Base-by-base conservation (phyloP, 92 coral and sea anemone genomes). In the Umimayanthus kanabou region DNA sequence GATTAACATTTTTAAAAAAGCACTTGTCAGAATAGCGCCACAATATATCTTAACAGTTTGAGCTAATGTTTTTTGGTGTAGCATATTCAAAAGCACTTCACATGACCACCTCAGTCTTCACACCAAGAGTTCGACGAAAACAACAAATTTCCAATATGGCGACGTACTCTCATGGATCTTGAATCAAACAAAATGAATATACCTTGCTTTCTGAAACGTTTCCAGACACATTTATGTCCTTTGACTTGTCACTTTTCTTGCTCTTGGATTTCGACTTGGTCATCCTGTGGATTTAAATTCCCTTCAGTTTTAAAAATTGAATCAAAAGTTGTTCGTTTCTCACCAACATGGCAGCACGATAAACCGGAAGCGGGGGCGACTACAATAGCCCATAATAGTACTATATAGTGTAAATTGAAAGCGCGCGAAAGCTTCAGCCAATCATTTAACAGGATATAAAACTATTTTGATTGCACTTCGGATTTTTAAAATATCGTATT, bases 251-350 rank as follows among this genome's bases (percentile, higher is more conserved):
- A 72, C 85, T 57, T 90, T 97, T 97, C 90, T 95, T 97, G 80
- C 92, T 85, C 88, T 97, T 97, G 16, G 98, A 93, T 85, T 97
- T 97, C 4, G 99, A 93, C 88, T 97, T 97, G 25, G 98, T 97
- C 99, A 97, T 97, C 20, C 61, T 91, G n/a, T 76, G 20, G 65
- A 65, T 72, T 66, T 26, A 80, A 39, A 67, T 47, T 49, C 37
- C 30, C 28, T 50, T 30, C 40, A 20, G 30, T 39, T 18, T 85
- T 65, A 84, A 72, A 33, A 71, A 55, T 70, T 72, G 22, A 20
- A 39, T 50, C 37, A 2, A 77, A 57, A 69, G 28, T 65, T 40
- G 10, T 65, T 72, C 69, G 42, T 57, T 66, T 70, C 50, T 47
- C 20, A 69, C 49, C 69, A 84, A 85, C 88, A 43, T 53, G 80